phyloP scores from a whole-genome alignment of 2,797 vertebrate genomes.

The Gymnothorax reevesii region DNA sequence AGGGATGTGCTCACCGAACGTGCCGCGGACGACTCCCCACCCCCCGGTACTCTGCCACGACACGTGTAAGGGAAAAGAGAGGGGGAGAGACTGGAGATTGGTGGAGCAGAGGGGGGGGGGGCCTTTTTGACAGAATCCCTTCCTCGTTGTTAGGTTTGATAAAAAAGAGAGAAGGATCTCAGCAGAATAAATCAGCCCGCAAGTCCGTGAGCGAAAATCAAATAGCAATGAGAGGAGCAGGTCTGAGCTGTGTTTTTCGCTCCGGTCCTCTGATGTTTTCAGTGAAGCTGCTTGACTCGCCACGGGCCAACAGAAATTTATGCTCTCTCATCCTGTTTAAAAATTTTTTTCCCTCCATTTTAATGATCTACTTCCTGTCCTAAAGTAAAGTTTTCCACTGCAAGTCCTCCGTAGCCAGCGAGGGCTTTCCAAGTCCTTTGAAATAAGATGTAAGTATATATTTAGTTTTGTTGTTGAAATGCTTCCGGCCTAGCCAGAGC shows the following conservation, averaged over 20 bases:
- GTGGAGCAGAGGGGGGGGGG: not conserved
- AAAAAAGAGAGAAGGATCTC: not conserved
- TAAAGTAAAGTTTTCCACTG: constrained; percentile 73
- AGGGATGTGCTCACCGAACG: not conserved
- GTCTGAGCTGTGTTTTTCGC: constrained; percentile 63
- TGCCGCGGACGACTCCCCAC: constrained; percentile 28
- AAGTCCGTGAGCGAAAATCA: constrained; percentile 68
- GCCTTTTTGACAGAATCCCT: constrained; percentile 36
- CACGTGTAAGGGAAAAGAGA: constrained; percentile 37
- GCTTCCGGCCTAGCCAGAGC: constrained; percentile 65
- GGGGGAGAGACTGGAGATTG: too few species aligned
- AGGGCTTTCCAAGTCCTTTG: constrained; percentile 68
- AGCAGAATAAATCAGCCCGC: constrained; percentile 58
- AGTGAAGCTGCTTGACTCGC: constrained; percentile 69
- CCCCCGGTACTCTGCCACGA: constrained; percentile 50
- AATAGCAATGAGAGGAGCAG: constrained; percentile 69
- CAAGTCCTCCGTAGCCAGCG: constrained; percentile 63
- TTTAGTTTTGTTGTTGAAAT: constrained; percentile 77
- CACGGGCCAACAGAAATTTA: constrained; percentile 68
- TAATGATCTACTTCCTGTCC: constrained; percentile 81
- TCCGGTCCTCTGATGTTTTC: constrained; percentile 65
- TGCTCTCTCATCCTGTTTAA: constrained; percentile 71
- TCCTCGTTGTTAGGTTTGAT: constrained; percentile 61
- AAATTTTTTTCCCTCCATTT: constrained; percentile 65
- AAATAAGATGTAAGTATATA: constrained; percentile 81